Percentiles rank a stretch among this genome's conserved stretches.
These are phyloP conservation scores for Nymphalis polychloros DNA, from an alignment of 2,888 invertebrate genomes.

Conservation along the genomic window DNA sequence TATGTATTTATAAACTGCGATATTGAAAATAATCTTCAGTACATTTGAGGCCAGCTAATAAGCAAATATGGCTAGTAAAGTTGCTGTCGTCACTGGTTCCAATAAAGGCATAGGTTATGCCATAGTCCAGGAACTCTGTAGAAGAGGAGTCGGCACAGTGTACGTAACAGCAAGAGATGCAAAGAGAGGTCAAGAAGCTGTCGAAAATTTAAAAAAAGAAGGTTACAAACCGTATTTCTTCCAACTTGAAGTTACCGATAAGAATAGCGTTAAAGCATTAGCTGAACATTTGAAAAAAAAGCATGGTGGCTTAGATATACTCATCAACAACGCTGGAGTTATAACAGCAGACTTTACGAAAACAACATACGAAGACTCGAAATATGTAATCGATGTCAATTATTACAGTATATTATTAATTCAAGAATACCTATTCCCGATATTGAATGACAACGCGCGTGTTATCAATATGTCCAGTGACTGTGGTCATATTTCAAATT, in stretches of 20 bases:
- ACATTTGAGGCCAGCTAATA: not conserved
- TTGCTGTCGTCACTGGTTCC: constrained; percentile 81
- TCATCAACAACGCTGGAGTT: constrained; percentile 51
- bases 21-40: not conserved
- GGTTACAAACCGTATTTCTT: constrained; percentile 60
- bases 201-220: constrained; percentile 75
- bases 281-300: constrained; percentile 44
- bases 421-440: constrained; percentile 44
- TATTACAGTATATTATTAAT: constrained; percentile 45
- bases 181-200: constrained; percentile 76
- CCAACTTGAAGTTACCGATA: constrained; percentile 47
- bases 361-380: constrained; percentile 46
- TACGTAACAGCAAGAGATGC: constrained; percentile 84
- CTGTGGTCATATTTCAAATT: constrained; percentile 46
- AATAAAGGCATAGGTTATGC: constrained; percentile 86
- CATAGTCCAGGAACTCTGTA: constrained; percentile 82
- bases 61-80: constrained; percentile 46
- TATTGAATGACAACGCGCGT: constrained; percentile 45
- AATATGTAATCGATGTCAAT: constrained; percentile 45
- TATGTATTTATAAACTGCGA: not conserved
- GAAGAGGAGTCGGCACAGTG: constrained; percentile 82
- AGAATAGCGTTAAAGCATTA: constrained; percentile 44
- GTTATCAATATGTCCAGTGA: constrained; percentile 47
- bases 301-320: constrained; percentile 49
- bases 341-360: constrained; percentile 37